Evolutionary conservation across 92 coral and sea anemone genomes (phyloP), one percentile per base, ranked within the genome.

Genomic region (Epizoanthus rinbou): DNA sequence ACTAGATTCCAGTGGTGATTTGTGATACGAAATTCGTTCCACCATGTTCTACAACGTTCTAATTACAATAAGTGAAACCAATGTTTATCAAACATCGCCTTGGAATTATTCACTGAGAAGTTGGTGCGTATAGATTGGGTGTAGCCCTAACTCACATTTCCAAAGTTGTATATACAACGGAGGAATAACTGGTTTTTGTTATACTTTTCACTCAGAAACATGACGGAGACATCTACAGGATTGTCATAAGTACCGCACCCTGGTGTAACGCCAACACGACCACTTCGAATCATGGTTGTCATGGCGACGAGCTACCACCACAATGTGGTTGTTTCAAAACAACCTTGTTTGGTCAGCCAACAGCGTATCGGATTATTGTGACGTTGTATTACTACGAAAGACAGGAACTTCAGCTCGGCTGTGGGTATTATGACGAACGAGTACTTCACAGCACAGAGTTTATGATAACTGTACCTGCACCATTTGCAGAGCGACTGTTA

Each of bases 341-440:
- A 10, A 9, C 1, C 4, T 10, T 71, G 57, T 45, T 31, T 69
- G 21, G 52, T 17, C n/a, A 0, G 31, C 58, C 57, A 1, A 45
- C 57, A 2, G 17, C 0, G 31, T 71, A 45, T 23, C 24, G 3
- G 10, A 16, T 71, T n/a, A 71, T 15, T 4, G 11, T 71, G 22
- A 8, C 21, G 21, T 47, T 71, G 76, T 71, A 71, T 19, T 45
- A 71, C 76, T 71, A 71, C 19, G 76, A 43, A 56, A 39, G 50
- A 1, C 22, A 45, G 31, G 13, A 15, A 4, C 76, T 15, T 16
- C 76, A 28, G 50, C 22, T 1, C 1, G 76, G 76, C n/a, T 45
- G 31, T 28, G 31, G 31, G 2, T 28, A 41, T 3, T 31, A 28
- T 45, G 58, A 41, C 7, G 54, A 6, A 7, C 21, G 58, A 18